Evolutionary conservation across 2,797 vertebrate genomes (phyloP), one percentile per base, ranked within the genome.

Genomic region (Anabacerthia variegaticeps): DNA sequence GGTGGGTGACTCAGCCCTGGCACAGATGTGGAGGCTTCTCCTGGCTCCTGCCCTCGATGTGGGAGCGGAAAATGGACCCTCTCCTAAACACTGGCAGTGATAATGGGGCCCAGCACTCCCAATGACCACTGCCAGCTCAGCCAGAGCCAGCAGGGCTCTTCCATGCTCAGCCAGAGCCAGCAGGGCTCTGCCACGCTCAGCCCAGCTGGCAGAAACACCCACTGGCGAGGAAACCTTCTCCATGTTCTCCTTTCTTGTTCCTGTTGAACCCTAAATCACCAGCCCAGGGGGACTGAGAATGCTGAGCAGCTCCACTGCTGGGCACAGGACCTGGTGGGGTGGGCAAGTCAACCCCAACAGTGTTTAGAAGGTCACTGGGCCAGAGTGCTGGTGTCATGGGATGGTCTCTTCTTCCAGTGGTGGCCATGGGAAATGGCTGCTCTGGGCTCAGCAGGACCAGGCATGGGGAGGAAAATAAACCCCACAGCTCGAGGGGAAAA

Each of bases 1-100:
- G 51, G 51, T 46, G 54, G 54, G 75, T 92, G 95, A 96, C 95
- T 96, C 93, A 94, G 88, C 67, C 73, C 76, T 92, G 94, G 88
- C 94, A 77, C 5, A 4, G 75, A 65, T 12, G 0, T 0, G 14
- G 76, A 92, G 72, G 72, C 85, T 94, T 51, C 93, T 93, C 76
- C 72, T 27, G 85, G 65, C 75, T 91, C 75, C 85, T 80, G 68
- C 65, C 76, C 72, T 76, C 0, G 0, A 72, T 0, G 5, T 0
- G 0, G 16, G 65, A 84, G 55, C 0, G 4, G 68, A 49, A 75
- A 82, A 37, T 0, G 27, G 52, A 54, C 76, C 77, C 52, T 43
- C 74, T 74, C 1, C 3, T 30, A 37, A 77, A 54, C 2, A 0
- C 37, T 1, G 0, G 89, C 59, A 37, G 72, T 0, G 2, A 37